These are phyloP conservation scores for Uromys caudimaculatus DNA, from an alignment of 2,797 vertebrate genomes.

Conservation along the genomic window DNA sequence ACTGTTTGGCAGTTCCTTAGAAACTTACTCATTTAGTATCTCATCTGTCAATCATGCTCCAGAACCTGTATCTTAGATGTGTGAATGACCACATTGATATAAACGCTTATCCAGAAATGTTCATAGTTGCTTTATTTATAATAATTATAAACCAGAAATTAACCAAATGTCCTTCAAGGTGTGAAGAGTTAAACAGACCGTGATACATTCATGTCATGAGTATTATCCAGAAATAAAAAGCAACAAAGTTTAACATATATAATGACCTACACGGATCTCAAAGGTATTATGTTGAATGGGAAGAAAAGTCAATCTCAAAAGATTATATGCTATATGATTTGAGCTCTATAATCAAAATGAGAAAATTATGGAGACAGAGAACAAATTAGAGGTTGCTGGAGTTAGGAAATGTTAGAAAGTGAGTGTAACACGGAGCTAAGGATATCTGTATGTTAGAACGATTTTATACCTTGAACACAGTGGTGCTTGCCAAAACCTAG, in stretches of 20 bases:
- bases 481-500: neutral
- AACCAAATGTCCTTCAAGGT: neutral
- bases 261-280: neutral
- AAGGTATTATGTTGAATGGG: neutral
- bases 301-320: conserved; percentile 4
- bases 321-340: neutral
- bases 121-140: neutral
- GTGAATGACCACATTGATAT: neutral
- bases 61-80: neutral
- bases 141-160: neutral
- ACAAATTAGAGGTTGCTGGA: neutral
- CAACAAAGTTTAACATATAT: neutral
- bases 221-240: conserved; percentile 18
- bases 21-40: neutral
- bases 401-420: neutral
- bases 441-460: neutral
- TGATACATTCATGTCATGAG: neutral
- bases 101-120: neutral
- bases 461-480: neutral
- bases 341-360: neutral
- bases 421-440: neutral
- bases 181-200: neutral
- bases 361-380: neutral
- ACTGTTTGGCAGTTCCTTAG: neutral
- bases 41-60: neutral